Conservation (phyloP, 2,888 invertebrate species). For the Eilema griseolum region DNA sequence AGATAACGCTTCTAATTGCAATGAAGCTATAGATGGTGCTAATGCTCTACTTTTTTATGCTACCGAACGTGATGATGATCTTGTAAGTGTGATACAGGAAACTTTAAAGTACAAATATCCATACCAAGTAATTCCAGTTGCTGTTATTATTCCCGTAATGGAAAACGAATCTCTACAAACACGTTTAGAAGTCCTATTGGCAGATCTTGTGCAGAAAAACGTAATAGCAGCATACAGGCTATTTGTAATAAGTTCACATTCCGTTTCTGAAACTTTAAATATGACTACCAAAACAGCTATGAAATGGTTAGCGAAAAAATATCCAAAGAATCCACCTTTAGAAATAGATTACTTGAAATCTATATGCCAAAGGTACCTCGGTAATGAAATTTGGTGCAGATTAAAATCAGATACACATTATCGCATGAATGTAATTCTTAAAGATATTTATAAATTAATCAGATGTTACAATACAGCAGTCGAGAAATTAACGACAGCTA, state of each 20-base stretch:
- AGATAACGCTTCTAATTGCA: constrained; percentile 52
- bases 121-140: constrained; percentile 78
- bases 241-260: constrained; percentile 64
- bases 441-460: constrained; percentile 87
- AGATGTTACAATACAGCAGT: constrained; percentile 90
- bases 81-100: constrained; percentile 63
- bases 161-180: constrained; percentile 51
- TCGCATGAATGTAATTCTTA: constrained; percentile 78
- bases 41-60: constrained; percentile 77
- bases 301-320: constrained; percentile 84
- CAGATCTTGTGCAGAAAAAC: constrained; percentile 61
- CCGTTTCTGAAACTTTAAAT: constrained; percentile 67
- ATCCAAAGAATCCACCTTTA: constrained; percentile 81
- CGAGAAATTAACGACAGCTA: constrained; percentile 86
- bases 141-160: constrained; percentile 69
- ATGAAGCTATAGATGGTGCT: constrained; percentile 78
- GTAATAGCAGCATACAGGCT: constrained; percentile 74
- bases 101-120: constrained; percentile 72
- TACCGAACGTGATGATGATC: constrained; percentile 64
- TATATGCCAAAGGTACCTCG: constrained; percentile 86
- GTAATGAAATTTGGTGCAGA: constrained; percentile 88
- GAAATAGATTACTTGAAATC: constrained; percentile 87
- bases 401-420: constrained; percentile 74
- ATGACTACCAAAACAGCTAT: constrained; percentile 72
- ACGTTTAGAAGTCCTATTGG: constrained; percentile 61